Evolutionary conservation across 2,113 vertebrate genomes (phyloP), one percentile per base, ranked within the genome.

Genomic region (Dasyurus viverrinus): DNA sequence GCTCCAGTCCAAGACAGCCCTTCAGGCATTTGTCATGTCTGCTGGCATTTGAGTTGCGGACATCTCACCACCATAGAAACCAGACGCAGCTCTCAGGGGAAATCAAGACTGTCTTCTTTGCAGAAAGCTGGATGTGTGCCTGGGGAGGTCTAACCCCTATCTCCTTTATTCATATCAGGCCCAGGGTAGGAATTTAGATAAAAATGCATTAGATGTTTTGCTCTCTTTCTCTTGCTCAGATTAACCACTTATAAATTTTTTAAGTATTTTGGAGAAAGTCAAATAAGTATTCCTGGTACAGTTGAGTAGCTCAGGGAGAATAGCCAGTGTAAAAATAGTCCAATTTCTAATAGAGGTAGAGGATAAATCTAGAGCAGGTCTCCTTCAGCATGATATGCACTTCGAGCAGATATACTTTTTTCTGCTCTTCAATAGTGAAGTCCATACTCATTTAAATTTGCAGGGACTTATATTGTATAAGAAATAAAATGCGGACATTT

Each of bases 11-110:
- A 2, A 89, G n/a, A 94, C 60, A 90, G 60, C 90, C 96, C 94
- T 96, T 55, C 50, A 91, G 95, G 93, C 95, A 53, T 96, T 90
- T 96, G 96, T 94, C 96, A 53, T 0, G 0, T 92, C 68, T 47
- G 94, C 95, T 96, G 95, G 97, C 94, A 95, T 96, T 94, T 96
- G 94, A 89, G 84, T 84, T 8, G 48, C 97, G 92, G 95, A 90
- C 50, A 25, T 96, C 92, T 93, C 93, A 52, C 95, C 92, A 93
- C 90, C 60, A 50, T 91, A 48, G 25, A 91, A 89, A 53, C 92
- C 93, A 90, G 90, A 53, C 92, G 1, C 11, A 3, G 7, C 96
- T 94, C 97, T 55, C 55, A 7, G 91, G 95, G 97, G 95, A 95
- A 96, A 96, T 96, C 95, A 97, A 94, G 60, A 47, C 95, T 90